Evolutionary conservation across 23 tunicate genomes (phyloP).

Genomic region (Trididemnum nubilum): DNA sequence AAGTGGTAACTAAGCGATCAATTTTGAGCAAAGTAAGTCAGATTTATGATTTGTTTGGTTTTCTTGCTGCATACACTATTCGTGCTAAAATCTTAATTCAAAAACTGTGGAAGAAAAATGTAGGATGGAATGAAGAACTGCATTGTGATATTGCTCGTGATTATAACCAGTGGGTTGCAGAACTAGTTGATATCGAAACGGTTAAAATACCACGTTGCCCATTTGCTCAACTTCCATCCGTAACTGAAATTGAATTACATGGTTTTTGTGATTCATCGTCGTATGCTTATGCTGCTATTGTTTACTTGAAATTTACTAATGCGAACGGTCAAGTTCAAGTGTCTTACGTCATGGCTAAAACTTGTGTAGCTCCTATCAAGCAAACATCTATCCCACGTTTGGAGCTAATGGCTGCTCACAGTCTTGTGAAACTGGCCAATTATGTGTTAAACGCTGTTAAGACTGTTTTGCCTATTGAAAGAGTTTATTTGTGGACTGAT

Average conservation of each 20-base stretch:
- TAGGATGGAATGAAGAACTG: not conserved
- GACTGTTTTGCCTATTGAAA: too few relatives aligned
- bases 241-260: not conserved
- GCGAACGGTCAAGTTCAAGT: not conserved
- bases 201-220: not conserved
- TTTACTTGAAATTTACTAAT: not conserved
- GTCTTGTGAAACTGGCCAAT: too few relatives aligned
- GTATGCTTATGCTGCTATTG: not conserved
- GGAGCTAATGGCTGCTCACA: not conserved
- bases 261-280: too few relatives aligned
- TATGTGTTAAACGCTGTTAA: too few relatives aligned
- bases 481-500: not conserved
- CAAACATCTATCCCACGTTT: not conserved
- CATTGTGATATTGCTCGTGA: not conserved
- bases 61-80: not conserved
- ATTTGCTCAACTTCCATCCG: not conserved
- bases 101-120: too few relatives aligned
- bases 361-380: not conserved
- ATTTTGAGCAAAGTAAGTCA: constrained; percentile 11
- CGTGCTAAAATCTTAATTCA: too few relatives aligned
- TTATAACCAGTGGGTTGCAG: not conserved
- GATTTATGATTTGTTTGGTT: not conserved
- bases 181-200: too few relatives aligned
- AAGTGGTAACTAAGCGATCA: not conserved
- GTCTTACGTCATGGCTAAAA: not conserved